These are phyloP conservation scores for Danio rerio DNA, from an alignment of 2,113 vertebrate species.

Conservation along the genomic window DNA sequence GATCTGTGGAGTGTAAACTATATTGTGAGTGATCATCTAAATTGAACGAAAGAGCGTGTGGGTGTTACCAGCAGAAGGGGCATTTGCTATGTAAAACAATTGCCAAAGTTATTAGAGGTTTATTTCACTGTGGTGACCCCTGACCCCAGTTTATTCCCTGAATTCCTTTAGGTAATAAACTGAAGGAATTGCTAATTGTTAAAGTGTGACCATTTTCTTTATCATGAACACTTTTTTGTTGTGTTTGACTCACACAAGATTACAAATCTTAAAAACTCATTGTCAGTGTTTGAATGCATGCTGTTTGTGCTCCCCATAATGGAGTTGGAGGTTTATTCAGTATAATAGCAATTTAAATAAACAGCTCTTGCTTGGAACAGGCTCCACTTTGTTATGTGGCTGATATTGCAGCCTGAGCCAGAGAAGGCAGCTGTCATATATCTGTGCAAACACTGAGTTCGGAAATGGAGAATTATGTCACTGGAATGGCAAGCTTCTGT, in stretches of 20 bases:
- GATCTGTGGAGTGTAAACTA: too few species aligned
- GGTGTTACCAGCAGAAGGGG: too few species aligned
- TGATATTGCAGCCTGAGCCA: conserved; percentile 54
- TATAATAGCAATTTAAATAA: conserved; percentile 68
- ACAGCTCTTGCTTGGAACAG: conserved; percentile 59
- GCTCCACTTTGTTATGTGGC: conserved; percentile 61
- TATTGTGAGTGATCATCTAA: too few species aligned
- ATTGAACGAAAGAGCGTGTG: too few species aligned
- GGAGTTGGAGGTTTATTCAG: conserved; percentile 63
- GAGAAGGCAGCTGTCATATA: conserved; percentile 63
- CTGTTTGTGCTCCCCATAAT: conserved; percentile 47
- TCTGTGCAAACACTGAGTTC: conserved; percentile 54
- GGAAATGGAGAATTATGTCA: conserved; percentile 68
- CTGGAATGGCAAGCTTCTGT: conserved; percentile 55
- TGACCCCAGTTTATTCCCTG: too few species aligned
- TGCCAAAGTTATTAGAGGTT: too few species aligned
- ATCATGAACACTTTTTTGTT: not conserved
- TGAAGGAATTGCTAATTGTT: too few species aligned
- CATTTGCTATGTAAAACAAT: too few species aligned
- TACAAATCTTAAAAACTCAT: not conserved
- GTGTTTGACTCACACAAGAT: not conserved
- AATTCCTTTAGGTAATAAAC: too few species aligned
- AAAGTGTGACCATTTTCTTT: not conserved
- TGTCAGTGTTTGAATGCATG: not conserved
- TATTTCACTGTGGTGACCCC: too few species aligned